Conservation (phyloP, 2,888 invertebrate genomes). For the Apodemia hepburni region DNA sequence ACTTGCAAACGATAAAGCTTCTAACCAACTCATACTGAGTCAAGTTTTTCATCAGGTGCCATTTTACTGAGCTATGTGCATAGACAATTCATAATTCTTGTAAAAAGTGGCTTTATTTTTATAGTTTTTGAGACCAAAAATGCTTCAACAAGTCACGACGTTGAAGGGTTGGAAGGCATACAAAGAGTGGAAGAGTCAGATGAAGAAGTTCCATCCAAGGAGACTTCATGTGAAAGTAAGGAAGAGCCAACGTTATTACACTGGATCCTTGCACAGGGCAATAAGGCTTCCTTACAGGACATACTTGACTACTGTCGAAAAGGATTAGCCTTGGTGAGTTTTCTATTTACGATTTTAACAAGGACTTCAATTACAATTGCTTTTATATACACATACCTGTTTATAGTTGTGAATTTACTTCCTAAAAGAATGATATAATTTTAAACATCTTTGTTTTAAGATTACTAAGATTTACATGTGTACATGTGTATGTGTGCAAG, state of each 20-base stretch:
- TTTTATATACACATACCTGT: too few species aligned
- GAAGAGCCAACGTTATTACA: conserved; percentile 85
- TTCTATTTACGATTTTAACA: not conserved
- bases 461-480: too few species aligned
- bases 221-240: conserved; percentile 52
- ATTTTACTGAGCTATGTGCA: too few species aligned
- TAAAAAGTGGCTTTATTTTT: conserved; percentile 24
- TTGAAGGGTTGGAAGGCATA: conserved; percentile 43
- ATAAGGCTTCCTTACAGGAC: conserved; percentile 87
- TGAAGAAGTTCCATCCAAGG: conserved; percentile 57
- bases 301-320: conserved; percentile 89
- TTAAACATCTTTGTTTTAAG: too few species aligned
- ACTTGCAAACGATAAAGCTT: too few species aligned
- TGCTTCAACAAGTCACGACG: conserved; percentile 51
- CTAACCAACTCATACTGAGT: too few species aligned
- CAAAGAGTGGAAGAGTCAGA: conserved; percentile 54
- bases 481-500: too few species aligned
- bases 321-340: conserved; percentile 84
- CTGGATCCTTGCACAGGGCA: conserved; percentile 93
- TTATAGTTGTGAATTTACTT: too few species aligned
- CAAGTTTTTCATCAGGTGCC: too few species aligned
- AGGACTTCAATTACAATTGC: not conserved
- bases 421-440: too few species aligned
- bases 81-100: too few species aligned
- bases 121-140: conserved; percentile 62